phyloP scores from a whole-genome alignment of 1,140 invertebrate genomes.

The Drosophila baimaii region DNA sequence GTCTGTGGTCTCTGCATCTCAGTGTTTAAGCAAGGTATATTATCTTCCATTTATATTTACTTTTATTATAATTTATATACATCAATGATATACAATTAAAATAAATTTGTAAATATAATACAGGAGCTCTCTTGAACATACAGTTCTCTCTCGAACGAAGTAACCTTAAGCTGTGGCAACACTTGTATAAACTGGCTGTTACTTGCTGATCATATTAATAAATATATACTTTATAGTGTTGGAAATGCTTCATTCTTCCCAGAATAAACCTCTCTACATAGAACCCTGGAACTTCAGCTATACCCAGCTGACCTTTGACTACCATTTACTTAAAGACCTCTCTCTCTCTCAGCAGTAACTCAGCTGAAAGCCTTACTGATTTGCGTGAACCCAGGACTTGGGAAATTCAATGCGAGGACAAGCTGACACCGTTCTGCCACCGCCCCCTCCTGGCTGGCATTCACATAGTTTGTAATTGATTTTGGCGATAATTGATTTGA shows the following conservation, averaged over 20 bases:
- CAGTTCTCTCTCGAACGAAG: no score
- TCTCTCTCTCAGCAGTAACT: background rate
- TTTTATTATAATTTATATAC: no score
- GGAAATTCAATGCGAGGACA: conserved; percentile 6
- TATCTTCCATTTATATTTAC: no score
- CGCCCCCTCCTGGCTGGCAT: background rate
- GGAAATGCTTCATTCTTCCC: background rate
- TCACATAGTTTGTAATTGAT: conserved; percentile 61
- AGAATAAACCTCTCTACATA: background rate
- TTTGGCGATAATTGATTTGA: conserved; percentile 75
- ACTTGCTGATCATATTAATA: background rate
- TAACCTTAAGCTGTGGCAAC: no score
- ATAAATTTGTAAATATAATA: no score
- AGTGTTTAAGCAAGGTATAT: no score
- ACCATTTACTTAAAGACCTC: background rate
- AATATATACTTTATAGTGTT: background rate
- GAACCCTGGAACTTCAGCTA: no score
- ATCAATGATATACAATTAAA: no score
- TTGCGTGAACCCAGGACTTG: background rate
- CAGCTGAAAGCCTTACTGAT: background rate
- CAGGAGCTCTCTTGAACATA: no score
- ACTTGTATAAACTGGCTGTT: no score
- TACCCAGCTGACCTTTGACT: background rate
- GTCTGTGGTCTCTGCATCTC: no score
- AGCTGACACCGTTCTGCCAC: background rate